Evolutionary conservation across 1,140 invertebrate species (phyloP).

Genomic region (Drosophila mayri): DNA sequence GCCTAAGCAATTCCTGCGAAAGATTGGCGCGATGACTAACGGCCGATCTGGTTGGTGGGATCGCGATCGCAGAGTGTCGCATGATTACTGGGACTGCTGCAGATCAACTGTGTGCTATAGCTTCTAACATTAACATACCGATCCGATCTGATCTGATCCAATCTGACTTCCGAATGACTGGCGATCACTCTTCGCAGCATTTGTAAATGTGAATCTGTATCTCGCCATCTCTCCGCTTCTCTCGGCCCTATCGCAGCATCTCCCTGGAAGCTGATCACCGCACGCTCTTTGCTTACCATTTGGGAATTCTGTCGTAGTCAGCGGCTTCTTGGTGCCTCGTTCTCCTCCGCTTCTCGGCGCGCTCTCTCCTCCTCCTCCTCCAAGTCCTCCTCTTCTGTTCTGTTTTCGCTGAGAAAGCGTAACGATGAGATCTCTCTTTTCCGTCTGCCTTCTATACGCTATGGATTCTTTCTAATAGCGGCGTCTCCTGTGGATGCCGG

Average conservation of each 20-base stretch:
- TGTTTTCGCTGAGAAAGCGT: slow-evolving; percentile 63
- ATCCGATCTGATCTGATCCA: slow-evolving; percentile 7
- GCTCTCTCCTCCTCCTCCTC: slow-evolving; percentile 1
- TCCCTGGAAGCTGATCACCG: slow-evolving; percentile 47
- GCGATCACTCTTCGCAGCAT: neutral
- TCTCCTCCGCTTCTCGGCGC: slow-evolving; percentile 21
- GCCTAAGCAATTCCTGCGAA: slow-evolving; percentile 14
- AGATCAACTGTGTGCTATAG: too few species aligned
- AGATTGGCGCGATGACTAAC: slow-evolving; percentile 24
- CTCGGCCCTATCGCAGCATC: neutral
- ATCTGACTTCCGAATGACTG: slow-evolving; percentile 22
- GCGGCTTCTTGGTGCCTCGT: slow-evolving; percentile 53
- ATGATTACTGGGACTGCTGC: slow-evolving; percentile 16
- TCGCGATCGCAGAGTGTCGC: slow-evolving; percentile 10
- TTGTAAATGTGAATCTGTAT: neutral
- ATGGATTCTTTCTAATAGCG: slow-evolving; percentile 14
- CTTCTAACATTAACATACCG: slow-evolving; percentile 4
- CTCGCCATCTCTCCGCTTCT: slow-evolving; percentile 1
- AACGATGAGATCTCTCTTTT: slow-evolving; percentile 50
- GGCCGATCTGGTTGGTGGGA: neutral
- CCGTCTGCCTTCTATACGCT: slow-evolving; percentile 16
- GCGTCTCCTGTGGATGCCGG: slow-evolving; percentile 28
- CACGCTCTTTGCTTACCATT: slow-evolving; percentile 65
- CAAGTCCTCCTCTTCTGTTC: slow-evolving; percentile 10
- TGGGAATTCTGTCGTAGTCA: slow-evolving; percentile 70